Conservation (phyloP, 1,140 invertebrate genomes). For the Papilio glaucus region DNA sequence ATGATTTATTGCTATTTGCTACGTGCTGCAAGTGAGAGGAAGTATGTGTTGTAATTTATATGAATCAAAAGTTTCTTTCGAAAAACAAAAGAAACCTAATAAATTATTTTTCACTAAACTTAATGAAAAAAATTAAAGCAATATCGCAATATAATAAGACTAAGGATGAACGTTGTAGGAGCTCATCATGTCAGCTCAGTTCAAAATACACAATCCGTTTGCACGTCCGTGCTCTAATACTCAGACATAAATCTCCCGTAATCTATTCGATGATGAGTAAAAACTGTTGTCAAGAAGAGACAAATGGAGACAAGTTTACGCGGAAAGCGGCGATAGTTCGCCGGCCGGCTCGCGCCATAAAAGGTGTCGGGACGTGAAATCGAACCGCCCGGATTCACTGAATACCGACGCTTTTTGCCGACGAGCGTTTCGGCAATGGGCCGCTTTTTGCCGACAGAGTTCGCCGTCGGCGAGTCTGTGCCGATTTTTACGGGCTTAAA, state of each 20-base stretch:
- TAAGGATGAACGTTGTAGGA: no score
- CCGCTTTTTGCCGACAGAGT: conserved; percentile 41
- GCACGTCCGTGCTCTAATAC: no score
- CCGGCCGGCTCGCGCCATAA: conserved; percentile 13
- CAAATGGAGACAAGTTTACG: conserved; percentile 30
- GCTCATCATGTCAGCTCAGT: no score
- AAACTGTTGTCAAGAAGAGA: conserved; percentile 11
- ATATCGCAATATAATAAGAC: no score
- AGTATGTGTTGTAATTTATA: not conserved
- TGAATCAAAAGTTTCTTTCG: not conserved
- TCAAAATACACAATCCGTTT: no score
- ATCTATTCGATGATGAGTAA: not conserved
- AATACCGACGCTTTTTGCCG: conserved; percentile 44
- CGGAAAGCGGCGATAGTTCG: conserved; percentile 10
- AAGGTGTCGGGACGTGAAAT: conserved; percentile 41
- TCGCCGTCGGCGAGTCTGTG: conserved; percentile 38
- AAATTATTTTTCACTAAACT: no score
- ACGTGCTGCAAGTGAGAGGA: not conserved
- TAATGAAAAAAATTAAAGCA: no score
- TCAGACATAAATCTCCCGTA: no score
- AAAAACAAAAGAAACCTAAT: no score
- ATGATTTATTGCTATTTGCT: not conserved
- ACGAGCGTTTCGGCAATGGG: conserved; percentile 30
- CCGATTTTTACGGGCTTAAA: conserved; percentile 24
- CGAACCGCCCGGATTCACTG: conserved; percentile 39